These are phyloP conservation scores for Drosophila varians DNA, from an alignment of 1,140 invertebrate genomes.

Conservation along the genomic window DNA sequence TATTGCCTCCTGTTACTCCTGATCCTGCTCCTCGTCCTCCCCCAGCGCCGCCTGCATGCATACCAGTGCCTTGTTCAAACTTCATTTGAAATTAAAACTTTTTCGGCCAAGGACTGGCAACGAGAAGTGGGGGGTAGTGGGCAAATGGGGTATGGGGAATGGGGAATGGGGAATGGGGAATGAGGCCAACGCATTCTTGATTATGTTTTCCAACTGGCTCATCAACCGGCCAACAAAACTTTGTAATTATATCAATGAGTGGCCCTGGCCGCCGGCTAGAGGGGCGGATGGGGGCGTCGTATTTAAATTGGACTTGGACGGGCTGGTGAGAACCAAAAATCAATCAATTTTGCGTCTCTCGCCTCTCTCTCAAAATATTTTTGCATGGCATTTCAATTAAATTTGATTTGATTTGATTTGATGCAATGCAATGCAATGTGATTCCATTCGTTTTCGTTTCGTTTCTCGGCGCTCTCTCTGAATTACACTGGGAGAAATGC, in stretches of 20 bases:
- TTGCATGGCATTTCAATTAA: slow-evolving; percentile 74
- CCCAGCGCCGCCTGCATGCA: not conserved
- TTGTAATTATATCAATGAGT: slow-evolving; percentile 79
- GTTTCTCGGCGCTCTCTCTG: slow-evolving; percentile 15
- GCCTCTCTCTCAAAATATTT: slow-evolving; percentile 58
- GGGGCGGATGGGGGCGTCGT: not conserved
- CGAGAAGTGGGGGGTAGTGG: not conserved
- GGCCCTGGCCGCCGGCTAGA: slow-evolving; percentile 2
- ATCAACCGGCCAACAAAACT: slow-evolving; percentile 76
- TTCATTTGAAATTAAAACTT: slow-evolving; percentile 80
- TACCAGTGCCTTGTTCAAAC: slow-evolving; percentile 49
- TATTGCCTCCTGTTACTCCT: slow-evolving; percentile 48
- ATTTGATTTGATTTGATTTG: slow-evolving; percentile 66
- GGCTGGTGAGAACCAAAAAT: slow-evolving; percentile 56
- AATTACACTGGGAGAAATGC: slow-evolving; percentile 1
- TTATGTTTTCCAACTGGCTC: slow-evolving; percentile 78
- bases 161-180: slow-evolving; percentile 8
- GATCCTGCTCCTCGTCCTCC: too few relatives aligned
- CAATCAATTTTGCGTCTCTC: slow-evolving; percentile 60
- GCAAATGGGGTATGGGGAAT: slow-evolving; percentile 4
- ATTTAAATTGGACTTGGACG: slow-evolving; percentile 33
- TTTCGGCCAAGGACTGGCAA: slow-evolving; percentile 21
- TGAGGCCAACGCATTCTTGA: slow-evolving; percentile 71
- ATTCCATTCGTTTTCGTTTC: slow-evolving; percentile 5
- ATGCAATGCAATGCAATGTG: slow-evolving; percentile 26